Evolutionary conservation across 2,797 vertebrate species (phyloP), one percentile per base, ranked within the genome.

Genomic region (Kryptopterus vitreolus): DNA sequence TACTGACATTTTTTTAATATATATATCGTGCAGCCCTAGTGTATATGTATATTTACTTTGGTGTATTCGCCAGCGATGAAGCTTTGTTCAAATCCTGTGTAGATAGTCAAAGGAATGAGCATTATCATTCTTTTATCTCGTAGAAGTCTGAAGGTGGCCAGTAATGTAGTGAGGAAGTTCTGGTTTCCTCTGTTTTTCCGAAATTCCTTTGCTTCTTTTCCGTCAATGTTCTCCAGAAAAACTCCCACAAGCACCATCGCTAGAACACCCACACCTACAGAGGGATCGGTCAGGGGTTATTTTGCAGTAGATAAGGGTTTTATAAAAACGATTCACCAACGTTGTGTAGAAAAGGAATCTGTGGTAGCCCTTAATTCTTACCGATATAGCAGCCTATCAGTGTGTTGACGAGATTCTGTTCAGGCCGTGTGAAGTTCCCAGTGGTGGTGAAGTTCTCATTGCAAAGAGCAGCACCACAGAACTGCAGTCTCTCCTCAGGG

Each of bases 21-120:
- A n/a, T n/a, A n/a, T n/a, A n/a, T n/a, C n/a, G n/a, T n/a, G n/a
- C n/a, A n/a, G n/a, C n/a, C n/a, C n/a, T n/a, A n/a, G n/a, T n/a
- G 6, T 78, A 77, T 84, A n/a, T n/a, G n/a, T n/a, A n/a, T n/a
- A n/a, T n/a, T n/a, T 87, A 98, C 98, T 95, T 97, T 96, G 76
- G 96, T 98, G 90, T 95, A 99, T 84, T 99, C 98, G 6, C 97
- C 93, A 0, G 96, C 83, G 11, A 99, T 93, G 91, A 99, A 98
- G 84, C 94, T 97, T 89, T 98, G 97, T 81, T 99, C 94, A 52
- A 99, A 92, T 26, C 98, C 97, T 33, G 95, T 97, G 92, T 96
- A 98, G 92, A 96, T 91, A 7, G 97, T 98, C 89, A 99, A 90
- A 0, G 96, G 95, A 57, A 96, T 94, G 82, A 98, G 94, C 26